Evolutionary conservation across 2,113 vertebrate species (phyloP).

Genomic region (Sphyrna mokarran): DNA sequence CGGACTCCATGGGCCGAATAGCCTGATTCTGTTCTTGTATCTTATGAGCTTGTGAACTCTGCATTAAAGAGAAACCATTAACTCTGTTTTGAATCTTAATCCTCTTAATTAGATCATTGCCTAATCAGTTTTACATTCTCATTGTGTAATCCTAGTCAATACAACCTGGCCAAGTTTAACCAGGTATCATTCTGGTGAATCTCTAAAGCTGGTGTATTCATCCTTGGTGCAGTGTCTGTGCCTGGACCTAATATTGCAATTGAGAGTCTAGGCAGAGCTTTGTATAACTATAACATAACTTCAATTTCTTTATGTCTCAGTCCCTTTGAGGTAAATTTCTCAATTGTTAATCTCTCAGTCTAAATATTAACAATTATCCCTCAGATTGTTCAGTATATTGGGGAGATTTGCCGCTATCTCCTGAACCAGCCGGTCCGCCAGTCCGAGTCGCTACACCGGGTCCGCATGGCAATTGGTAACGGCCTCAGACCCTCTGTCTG

Average conservation of each 20-base stretch:
- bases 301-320: not conserved
- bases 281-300: not conserved
- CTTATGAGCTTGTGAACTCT: too few species aligned
- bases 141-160: too few species aligned
- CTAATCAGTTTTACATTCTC: not conserved
- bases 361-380: not conserved
- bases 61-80: not conserved
- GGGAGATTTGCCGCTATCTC: constrained; percentile 82
- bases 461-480: constrained; percentile 76
- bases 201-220: not conserved
- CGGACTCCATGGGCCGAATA: too few species aligned
- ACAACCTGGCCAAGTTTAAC: not conserved
- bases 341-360: not conserved
- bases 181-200: not conserved
- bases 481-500: constrained; percentile 74
- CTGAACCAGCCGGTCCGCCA: constrained; percentile 63
- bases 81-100: not conserved
- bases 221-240: not conserved
- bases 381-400: constrained; percentile 83
- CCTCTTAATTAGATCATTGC: not conserved
- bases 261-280: not conserved
- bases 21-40: too few species aligned
- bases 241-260: too few species aligned
- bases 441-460: constrained; percentile 57
- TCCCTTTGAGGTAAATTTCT: not conserved